phyloP scores from a whole-genome alignment of 2,888 invertebrate genomes.

The Malthinus flaveolus region DNA sequence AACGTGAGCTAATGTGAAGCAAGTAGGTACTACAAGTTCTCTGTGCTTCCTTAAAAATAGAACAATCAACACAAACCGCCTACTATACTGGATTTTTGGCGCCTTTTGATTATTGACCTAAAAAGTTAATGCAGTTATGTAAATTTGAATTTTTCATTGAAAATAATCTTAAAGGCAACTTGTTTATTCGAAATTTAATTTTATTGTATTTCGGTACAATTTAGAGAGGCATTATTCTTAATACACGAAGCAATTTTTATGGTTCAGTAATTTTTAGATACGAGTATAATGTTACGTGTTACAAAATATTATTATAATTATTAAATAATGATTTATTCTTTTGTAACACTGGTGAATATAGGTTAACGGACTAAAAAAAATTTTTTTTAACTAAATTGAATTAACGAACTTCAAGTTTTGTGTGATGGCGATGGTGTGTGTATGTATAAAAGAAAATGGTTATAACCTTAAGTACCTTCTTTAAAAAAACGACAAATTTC shows the following conservation, averaged over 20 bases:
- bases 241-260: constrained; percentile 4
- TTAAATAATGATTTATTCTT: constrained; percentile 7
- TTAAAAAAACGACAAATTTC: too few species aligned
- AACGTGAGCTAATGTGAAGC: constrained; percentile 41
- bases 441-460: too few species aligned
- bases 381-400: too few species aligned
- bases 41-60: constrained; percentile 28
- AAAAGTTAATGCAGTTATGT: constrained; percentile 23
- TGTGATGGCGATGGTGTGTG: too few species aligned
- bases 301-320: constrained; percentile 8
- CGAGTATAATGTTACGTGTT: constrained; percentile 5
- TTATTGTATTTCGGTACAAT: neutral
- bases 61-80: constrained; percentile 24
- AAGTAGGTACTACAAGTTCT: constrained; percentile 34
- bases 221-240: neutral
- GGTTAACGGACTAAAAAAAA: constrained; percentile 2
- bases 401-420: too few species aligned
- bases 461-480: too few species aligned
- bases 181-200: too few species aligned
- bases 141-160: neutral
- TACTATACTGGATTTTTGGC: constrained; percentile 36
- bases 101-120: constrained; percentile 35
- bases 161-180: neutral
- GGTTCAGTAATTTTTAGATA: constrained; percentile 5
- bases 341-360: constrained; percentile 1